These are phyloP conservation scores for Mystacornis crossleyi DNA, from an alignment of 2,113 vertebrate species.

Conservation along the genomic window DNA sequence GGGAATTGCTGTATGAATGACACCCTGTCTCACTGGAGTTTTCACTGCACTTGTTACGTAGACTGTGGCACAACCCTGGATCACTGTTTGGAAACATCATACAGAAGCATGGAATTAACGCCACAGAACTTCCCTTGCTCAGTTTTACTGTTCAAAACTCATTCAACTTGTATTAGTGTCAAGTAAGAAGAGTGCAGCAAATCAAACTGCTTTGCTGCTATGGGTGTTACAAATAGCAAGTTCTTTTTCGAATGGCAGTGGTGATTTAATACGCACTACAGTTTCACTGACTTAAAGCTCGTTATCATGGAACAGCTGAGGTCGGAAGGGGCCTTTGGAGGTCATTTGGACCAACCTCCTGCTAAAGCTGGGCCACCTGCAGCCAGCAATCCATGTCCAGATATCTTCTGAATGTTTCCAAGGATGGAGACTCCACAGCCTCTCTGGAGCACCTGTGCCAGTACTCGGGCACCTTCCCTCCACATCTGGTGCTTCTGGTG, in stretches of 20 bases:
- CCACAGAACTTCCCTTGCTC: neutral
- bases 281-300: accelerated
- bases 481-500: accelerated
- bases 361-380: neutral
- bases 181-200: neutral
- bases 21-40: neutral
- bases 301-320: accelerated
- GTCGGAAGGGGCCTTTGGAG: neutral
- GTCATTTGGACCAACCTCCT: neutral
- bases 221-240: accelerated
- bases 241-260: accelerated
- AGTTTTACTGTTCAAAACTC: neutral
- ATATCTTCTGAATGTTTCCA: accelerated
- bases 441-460: neutral
- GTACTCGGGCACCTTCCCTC: accelerated
- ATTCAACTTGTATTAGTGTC: accelerated
- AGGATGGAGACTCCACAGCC: neutral
- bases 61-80: accelerated
- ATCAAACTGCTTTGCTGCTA: neutral
- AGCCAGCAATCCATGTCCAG: accelerated
- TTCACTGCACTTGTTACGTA: neutral
- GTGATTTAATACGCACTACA: accelerated
- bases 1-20: neutral
- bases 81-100: neutral
- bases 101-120: neutral